Base-by-base conservation (phyloP, 1,140 invertebrate species). In the Danaus melanippus region DNA sequence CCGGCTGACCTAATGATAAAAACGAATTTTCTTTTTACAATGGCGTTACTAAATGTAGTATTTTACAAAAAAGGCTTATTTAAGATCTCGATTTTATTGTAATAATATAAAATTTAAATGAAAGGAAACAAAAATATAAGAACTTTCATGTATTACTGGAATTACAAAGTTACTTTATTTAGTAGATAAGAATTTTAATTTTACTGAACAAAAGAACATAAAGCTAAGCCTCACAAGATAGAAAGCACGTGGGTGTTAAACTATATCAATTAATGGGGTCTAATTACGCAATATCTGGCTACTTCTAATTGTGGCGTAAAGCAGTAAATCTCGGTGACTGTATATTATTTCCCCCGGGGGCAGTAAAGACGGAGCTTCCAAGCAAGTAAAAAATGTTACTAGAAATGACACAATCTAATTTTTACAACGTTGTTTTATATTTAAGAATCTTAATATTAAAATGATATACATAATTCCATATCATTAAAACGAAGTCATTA, bases 211-310 rank as follows among this genome's bases (percentile, higher is more conserved):
- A 5, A 32, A 32, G 21, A 32, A 32, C 21, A 32, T 32, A 32
- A 32, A 32, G 6, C 21, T 32, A 7, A 4, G 21, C 21, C 21
- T 32, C 21, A 44, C 12, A 55, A 50, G 43, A 58, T 61, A 62
- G 66, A 66, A 66, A 69, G 54, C 60, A 58, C 50, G 60, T 61
- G 52, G 63, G 66, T 62, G 62, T 67, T 32, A 76, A 75, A 60
- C 60, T 71, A 77, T 80, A 84, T 79, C 82, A 80, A 85, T 84
- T 79, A 84, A 76, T 75, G 70, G 66, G 48, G 51, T 71, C 74
- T 84, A 86, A 86, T 86, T 86, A 84, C 80, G 79, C 77, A 86
- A 82, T 83, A 79, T 79, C 79, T 81, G 74, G 77, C 69, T 63
- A 85, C 84, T 79, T 83, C 82, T 86, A 84, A 86, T 86, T 86